A percentile compares a stretch with the other conserved stretches of the same genome.
These are phyloP conservation scores for Platichthys flesus DNA, from an alignment of 2,113 vertebrate species.

Conservation along the genomic window DNA sequence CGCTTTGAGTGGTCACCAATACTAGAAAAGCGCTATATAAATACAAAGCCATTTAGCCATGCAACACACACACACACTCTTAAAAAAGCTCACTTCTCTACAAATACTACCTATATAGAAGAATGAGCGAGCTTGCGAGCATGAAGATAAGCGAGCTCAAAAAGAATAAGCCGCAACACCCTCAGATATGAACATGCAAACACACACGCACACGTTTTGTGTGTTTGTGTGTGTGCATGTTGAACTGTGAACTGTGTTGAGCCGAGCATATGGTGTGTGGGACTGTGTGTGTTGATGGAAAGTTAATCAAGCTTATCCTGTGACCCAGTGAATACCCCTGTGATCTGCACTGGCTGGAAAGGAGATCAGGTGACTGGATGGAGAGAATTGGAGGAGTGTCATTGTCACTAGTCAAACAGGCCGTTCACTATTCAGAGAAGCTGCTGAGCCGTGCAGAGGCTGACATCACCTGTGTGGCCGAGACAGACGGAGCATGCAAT, in stretches of 20 bases:
- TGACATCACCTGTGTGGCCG: not conserved
- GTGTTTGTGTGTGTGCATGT: not conserved
- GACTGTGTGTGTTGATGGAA: constrained; percentile 6
- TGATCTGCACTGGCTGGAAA: constrained; percentile 22
- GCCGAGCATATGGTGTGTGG: not conserved
- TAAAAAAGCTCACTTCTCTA: not conserved
- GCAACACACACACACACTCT: constrained; percentile 9
- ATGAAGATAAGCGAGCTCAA: constrained; percentile 16
- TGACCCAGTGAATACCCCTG: constrained; percentile 47
- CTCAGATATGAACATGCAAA: not conserved
- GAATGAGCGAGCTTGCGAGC: constrained; percentile 14
- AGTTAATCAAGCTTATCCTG: constrained; percentile 39
- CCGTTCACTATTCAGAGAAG: constrained; percentile 21
- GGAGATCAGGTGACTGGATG: constrained; percentile 50
- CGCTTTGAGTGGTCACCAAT: too few relatives aligned
- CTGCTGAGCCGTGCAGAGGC: not conserved
- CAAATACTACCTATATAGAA: constrained; percentile 3
- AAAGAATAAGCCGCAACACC: constrained; percentile 11
- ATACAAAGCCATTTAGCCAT: not conserved
- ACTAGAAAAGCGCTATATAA: too few relatives aligned
- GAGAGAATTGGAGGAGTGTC: constrained; percentile 46
- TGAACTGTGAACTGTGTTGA: constrained; percentile 3
- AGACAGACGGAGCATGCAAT: not conserved
- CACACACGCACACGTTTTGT: not conserved
- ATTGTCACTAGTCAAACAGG: constrained; percentile 39